Evolutionary conservation across 2,888 invertebrate species (phyloP).

Genomic region (Imbricaverruca yamaguchii): DNA sequence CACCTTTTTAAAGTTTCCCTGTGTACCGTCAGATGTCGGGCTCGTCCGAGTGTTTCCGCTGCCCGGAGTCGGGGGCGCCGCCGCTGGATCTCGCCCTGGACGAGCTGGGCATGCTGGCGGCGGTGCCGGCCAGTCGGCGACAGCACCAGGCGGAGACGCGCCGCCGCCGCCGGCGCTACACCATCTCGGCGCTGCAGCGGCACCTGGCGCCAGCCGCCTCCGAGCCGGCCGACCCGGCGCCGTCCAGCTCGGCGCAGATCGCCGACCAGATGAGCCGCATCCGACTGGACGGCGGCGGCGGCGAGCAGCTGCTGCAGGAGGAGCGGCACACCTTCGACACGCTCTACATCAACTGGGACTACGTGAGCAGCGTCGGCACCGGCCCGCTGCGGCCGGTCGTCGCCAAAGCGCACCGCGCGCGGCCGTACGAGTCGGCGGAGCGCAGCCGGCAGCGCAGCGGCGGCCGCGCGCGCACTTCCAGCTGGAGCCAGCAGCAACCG

Average conservation of each 20-base stretch:
- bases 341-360: slow-evolving; percentile 15
- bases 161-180: slow-evolving; percentile 15
- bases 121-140: background rate
- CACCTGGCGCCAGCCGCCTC: background rate
- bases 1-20: too few species aligned
- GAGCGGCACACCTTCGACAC: background rate
- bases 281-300: background rate
- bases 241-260: background rate
- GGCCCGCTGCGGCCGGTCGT: background rate
- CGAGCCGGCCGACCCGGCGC: background rate
- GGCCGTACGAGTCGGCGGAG: background rate
- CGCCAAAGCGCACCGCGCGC: background rate
- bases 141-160: slow-evolving; percentile 9
- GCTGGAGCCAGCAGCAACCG: slow-evolving; percentile 10
- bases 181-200: background rate
- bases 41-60: background rate
- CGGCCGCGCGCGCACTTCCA: background rate
- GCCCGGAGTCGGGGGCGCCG: background rate
- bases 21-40: background rate
- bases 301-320: background rate
- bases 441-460: background rate
- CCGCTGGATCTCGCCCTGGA: background rate
- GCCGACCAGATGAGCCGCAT: slow-evolving; percentile 17
- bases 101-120: slow-evolving; percentile 17
- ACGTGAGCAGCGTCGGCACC: background rate